Conservation (phyloP, 2,888 invertebrate species). For the Trichogramma evanescens region DNA sequence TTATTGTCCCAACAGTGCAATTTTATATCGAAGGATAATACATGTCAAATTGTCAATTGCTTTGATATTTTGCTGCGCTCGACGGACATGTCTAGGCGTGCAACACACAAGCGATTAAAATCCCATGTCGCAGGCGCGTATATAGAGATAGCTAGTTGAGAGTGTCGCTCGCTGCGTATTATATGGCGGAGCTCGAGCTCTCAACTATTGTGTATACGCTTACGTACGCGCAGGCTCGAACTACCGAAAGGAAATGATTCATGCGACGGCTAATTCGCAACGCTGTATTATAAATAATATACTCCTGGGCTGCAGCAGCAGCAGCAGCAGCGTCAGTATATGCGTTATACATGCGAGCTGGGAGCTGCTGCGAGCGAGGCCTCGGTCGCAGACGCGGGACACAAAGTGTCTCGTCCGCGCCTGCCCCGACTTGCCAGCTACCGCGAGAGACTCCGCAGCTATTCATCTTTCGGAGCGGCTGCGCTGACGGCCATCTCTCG, state of each 20-base stretch:
- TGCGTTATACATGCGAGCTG: neutral
- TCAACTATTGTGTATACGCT: constrained; percentile 14
- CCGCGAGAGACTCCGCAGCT: constrained; percentile 1
- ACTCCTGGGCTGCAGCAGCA: too few relatives aligned
- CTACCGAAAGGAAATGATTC: constrained; percentile 25
- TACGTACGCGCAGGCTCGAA: neutral
- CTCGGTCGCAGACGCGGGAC: constrained; percentile 2
- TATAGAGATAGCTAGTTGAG: neutral
- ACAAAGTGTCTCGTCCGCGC: neutral
- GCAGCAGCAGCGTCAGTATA: too few relatives aligned
- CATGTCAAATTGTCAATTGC: too few relatives aligned
- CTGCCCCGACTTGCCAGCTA: neutral
- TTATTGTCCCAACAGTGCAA: too few relatives aligned
- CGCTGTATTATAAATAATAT: neutral
- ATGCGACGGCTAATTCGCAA: constrained; percentile 28
- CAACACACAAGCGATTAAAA: constrained; percentile 29
- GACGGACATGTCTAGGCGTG: too few relatives aligned
- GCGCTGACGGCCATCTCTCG: too few relatives aligned
- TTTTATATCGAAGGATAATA: too few relatives aligned
- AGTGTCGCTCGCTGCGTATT: constrained; percentile 16
- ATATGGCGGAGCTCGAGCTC: neutral
- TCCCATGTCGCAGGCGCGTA: constrained; percentile 29
- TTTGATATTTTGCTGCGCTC: too few relatives aligned
- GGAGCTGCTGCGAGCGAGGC: neutral
- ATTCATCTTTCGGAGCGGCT: constrained; percentile 15